Conservation (phyloP, 2,797 vertebrate species). For the Lepus townsendii region DNA sequence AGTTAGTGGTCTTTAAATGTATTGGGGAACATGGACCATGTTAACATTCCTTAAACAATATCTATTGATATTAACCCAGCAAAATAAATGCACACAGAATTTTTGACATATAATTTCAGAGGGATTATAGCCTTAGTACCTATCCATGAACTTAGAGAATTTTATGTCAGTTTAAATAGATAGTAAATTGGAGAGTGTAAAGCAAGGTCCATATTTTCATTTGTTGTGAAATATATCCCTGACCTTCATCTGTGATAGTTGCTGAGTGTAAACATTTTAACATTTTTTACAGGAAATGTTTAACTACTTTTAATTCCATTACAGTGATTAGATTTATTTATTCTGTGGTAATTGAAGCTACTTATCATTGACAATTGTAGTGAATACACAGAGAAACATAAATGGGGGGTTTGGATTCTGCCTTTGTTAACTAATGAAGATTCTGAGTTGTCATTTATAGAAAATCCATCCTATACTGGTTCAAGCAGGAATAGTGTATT, state of each 20-base stretch:
- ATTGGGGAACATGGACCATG: not conserved
- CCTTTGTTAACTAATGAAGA: constrained; percentile 3
- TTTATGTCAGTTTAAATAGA: constrained; percentile 28
- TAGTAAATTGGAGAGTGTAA: not conserved
- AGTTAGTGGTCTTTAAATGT: not conserved
- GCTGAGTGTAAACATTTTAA: constrained; percentile 29
- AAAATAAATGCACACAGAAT: not conserved
- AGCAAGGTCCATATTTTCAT: not conserved
- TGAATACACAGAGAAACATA: not conserved
- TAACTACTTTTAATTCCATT: constrained; percentile 36
- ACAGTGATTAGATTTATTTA: constrained; percentile 34
- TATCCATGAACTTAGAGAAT: not conserved
- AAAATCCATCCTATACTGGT: not conserved
- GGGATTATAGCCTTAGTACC: not conserved
- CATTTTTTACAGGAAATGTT: constrained; percentile 36
- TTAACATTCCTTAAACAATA: constrained; percentile 3
- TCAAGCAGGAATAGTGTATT: not conserved
- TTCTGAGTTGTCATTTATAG: not conserved
- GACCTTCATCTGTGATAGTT: not conserved
- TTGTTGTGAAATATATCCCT: constrained; percentile 42
- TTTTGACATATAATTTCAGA: constrained; percentile 14
- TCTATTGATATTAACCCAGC: not conserved
- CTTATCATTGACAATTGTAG: not conserved
- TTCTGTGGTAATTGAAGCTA: not conserved
- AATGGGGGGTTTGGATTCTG: not conserved